Evolutionary conservation across 2,888 invertebrate genomes (phyloP).

Genomic region (Argynnis bischoffii): DNA sequence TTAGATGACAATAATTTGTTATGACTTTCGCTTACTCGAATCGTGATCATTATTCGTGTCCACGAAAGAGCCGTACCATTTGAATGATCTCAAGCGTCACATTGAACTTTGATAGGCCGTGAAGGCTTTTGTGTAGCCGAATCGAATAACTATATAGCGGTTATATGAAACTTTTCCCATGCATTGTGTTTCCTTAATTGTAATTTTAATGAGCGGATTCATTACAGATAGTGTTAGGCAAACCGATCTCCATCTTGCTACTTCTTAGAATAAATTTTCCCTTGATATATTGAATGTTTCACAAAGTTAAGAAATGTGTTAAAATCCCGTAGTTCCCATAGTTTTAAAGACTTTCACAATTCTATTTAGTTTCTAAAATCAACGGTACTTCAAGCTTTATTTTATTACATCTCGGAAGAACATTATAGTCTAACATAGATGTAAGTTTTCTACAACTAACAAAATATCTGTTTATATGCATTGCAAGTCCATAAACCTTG

Average conservation of each 20-base stretch:
- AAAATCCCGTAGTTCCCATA: neutral
- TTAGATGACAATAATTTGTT: conserved; percentile 29
- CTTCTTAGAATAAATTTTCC: neutral
- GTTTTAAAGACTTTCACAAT: neutral
- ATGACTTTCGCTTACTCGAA: conserved; percentile 49
- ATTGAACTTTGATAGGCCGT: conserved; percentile 36
- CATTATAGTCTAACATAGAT: conserved; percentile 2
- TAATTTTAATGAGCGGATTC: conserved; percentile 21
- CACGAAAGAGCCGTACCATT: conserved; percentile 52
- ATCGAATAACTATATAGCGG: conserved; percentile 19
- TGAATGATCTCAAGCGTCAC: conserved; percentile 47
- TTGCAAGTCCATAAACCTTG: conserved; percentile 32
- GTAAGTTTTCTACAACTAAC: conserved; percentile 8
- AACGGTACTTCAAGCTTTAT: neutral
- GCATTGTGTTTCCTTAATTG: conserved; percentile 23
- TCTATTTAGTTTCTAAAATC: neutral
- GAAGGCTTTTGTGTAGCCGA: conserved; percentile 29
- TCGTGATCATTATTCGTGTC: conserved; percentile 42
- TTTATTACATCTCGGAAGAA: conserved; percentile 2
- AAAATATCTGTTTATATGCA: conserved; percentile 15
- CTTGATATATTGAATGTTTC: neutral
- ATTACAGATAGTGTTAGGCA: conserved; percentile 13
- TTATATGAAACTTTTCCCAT: conserved; percentile 26
- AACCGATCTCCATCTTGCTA: neutral
- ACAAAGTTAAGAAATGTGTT: neutral